These are phyloP conservation scores for Neosalanx taihuensis DNA, from an alignment of 2,797 vertebrate species.

Conservation along the genomic window DNA sequence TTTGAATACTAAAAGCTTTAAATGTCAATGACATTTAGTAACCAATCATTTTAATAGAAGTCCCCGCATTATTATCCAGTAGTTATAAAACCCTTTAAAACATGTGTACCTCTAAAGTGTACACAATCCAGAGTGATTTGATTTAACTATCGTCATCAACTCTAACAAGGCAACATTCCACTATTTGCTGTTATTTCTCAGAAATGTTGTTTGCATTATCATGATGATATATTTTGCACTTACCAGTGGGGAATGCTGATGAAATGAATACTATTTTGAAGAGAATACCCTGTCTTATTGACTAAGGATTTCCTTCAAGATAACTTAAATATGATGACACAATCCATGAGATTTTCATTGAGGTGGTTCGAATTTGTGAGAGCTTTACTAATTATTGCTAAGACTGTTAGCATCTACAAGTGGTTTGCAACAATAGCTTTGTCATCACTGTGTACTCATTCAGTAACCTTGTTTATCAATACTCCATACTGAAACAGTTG, in stretches of 20 bases:
- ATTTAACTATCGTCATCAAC: too few species aligned
- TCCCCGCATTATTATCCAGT: too few species aligned
- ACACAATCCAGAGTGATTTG: too few species aligned
- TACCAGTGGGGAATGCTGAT: constrained; percentile 17
- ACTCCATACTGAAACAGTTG: not conserved
- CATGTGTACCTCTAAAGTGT: too few species aligned
- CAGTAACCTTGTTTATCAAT: not conserved
- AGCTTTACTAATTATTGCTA: constrained; percentile 3
- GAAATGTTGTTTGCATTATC: constrained; percentile 16
- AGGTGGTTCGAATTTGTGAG: constrained; percentile 5
- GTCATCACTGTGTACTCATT: not conserved
- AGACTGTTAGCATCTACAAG: not conserved
- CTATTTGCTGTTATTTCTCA: not conserved
- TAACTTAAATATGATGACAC: not conserved
- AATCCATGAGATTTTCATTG: constrained; percentile 22
- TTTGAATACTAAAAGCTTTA: too few species aligned
- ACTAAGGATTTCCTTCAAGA: too few species aligned
- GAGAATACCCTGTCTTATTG: too few species aligned
- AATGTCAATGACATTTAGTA: too few species aligned
- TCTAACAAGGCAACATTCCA: too few species aligned
- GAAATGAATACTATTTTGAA: constrained; percentile 13
- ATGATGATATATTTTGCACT: constrained; percentile 17
- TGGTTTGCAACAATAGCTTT: not conserved
- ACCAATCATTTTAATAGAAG: too few species aligned
- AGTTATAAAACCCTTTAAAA: too few species aligned